Percentiles rank a stretch among this genome's conserved stretches.
These are phyloP conservation scores for Alitta virens DNA, from an alignment of 2,888 invertebrate species.

Conservation along the genomic window DNA sequence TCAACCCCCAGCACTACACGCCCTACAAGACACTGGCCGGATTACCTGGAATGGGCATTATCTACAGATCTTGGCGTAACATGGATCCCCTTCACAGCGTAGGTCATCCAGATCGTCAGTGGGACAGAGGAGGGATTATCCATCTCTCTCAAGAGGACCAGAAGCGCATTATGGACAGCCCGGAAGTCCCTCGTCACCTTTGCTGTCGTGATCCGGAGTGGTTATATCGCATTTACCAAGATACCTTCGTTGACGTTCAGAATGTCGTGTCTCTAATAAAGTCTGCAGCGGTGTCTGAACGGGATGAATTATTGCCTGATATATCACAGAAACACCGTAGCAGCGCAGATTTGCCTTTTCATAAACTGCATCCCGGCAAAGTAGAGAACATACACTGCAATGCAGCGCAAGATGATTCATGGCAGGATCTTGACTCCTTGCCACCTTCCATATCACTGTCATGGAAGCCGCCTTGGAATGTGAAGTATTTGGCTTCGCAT, in stretches of 20 bases:
- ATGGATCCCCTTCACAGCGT: conserved; percentile 40
- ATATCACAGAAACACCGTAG: no score
- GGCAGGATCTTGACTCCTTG: neutral
- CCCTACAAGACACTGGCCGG: conserved; percentile 57
- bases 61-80: conserved; percentile 58
- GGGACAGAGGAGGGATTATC: conserved; percentile 55
- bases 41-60: conserved; percentile 47
- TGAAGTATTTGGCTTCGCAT: conserved; percentile 26
- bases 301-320: no score
- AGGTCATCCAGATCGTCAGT: conserved; percentile 53
- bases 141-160: conserved; percentile 51
- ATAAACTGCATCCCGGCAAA: conserved; percentile 6
- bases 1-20: conserved; percentile 57
- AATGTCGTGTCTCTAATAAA: conserved; percentile 33
- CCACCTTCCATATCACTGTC: conserved; percentile 24
- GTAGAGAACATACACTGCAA: conserved; percentile 15
- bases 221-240: conserved; percentile 61
- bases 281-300: conserved; percentile 8
- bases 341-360: no score
- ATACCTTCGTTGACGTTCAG: conserved; percentile 56
- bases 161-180: conserved; percentile 40
- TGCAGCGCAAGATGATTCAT: neutral
- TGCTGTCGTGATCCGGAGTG: conserved; percentile 60
- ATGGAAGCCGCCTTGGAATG: conserved; percentile 44
- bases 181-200: conserved; percentile 55